Base-by-base conservation (phyloP, 1,140 invertebrate species). In the Dendrolimus kikuchii region DNA sequence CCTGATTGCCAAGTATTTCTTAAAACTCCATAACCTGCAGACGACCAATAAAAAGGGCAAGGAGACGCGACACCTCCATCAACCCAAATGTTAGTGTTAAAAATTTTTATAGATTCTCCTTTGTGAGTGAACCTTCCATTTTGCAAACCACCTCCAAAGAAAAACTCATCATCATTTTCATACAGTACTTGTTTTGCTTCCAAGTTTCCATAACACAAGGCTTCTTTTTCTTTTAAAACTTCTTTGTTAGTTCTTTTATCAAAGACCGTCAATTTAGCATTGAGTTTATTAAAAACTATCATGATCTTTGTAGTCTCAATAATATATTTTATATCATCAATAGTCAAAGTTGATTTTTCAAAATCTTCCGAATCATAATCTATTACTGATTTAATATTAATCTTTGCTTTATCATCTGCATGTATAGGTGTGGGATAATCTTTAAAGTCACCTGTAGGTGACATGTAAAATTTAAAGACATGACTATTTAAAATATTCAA, bases 131-230 rank as follows among this genome's bases (percentile, higher is more conserved):
- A 86, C 60, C 76, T 66, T 9, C 82, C 82, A 57, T 86, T 86
- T 64, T 86, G 82, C 77, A 81, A 82, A 38, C 82, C 82, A 6
- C 81, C 82, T 10, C 82, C 82, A 39, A 75, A 86, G 59, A 76
- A 86, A 61, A 72, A 74, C 55, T 86, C 82, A 43, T 81, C 62
- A 38, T 63, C 38, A 23, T 65, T 54, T 62, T 84, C 76, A 45
- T 55, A 38, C 41, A 80, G 58, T 7, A 53, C 65, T 58, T 86
- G 81, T 42, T 49, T 73, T 42, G 59, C 59, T 55, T 55, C 51
- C 9, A 52, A 44, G 46, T 74, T 50, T 7, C 36, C 43, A 59
- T 82, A 78, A 7, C 61, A 69, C 46, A 86, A 57, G 39, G 80
- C 59, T 47, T 50, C 47, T 38, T 53, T 54, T 59, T 86, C 79